Evolutionary conservation across 2,113 vertebrate species (phyloP), one percentile per base, ranked within the genome.

Genomic region (Delphinus delphis): DNA sequence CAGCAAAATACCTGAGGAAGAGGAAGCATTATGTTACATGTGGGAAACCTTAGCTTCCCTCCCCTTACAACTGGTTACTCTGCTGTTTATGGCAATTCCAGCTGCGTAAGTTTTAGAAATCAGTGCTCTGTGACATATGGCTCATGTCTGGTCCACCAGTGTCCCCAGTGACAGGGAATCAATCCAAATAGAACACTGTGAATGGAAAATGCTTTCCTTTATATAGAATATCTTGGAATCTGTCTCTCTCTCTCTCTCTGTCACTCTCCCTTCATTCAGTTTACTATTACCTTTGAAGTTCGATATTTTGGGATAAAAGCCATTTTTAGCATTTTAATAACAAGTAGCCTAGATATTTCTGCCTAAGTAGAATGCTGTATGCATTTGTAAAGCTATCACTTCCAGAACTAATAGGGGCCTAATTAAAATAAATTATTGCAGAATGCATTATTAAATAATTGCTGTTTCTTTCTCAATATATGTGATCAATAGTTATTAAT

Each of bases 101-200:
- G 92, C 86, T 83, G 93, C 8, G 3, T 60, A 68, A 58, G 6
- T 90, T 97, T 98, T 85, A 60, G 76, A 80, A 95, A 93, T 47
- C 31, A 90, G 53, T 95, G 70, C 17, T 92, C 26, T 67, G 41
- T 94, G 92, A 84, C 90, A 97, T 97, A 89, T 89, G 89, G 71
- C 38, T 14, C 6, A 0, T 76, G 85, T 96, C 67, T 96, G 76
- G 53, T 91, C 77, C 81, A 60, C 58, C 76, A 85, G 67, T 95
- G 55, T 93, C 79, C 79, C 55, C 38, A 36, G 9, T 18, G 36
- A 83, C 58, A 79, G 41, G 62, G 67, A 94, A 94, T 94, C 77
- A 53, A 47, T 97, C 82, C 86, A 96, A 95, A 26, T 33, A 86
- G 77, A 83, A 65, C 17, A 14, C 5, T 82, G 65, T 60, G 58